Evolutionary conservation across 2,797 vertebrate species (phyloP).

Genomic region (Dromococcyx pavoninus): DNA sequence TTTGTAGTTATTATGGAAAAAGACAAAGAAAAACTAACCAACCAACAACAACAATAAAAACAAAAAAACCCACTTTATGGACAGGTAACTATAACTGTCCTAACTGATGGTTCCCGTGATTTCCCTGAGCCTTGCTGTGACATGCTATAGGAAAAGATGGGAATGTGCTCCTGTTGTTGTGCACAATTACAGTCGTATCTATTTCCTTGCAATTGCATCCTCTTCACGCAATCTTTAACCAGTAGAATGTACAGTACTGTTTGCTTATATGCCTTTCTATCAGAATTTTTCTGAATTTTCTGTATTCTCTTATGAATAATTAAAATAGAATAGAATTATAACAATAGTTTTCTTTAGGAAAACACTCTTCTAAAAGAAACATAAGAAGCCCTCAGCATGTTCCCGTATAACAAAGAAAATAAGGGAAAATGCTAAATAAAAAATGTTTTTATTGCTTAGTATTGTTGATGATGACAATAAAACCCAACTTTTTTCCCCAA

Average conservation of each 20-base stretch:
- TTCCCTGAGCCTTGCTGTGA: background rate
- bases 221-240: background rate
- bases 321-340: background rate
- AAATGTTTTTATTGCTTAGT: background rate
- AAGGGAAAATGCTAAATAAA: background rate
- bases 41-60: background rate
- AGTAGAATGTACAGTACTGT: background rate
- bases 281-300: background rate
- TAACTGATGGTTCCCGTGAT: background rate
- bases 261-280: background rate
- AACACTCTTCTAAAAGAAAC: background rate
- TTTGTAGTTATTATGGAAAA: background rate
- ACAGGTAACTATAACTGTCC: background rate
- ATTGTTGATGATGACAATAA: background rate
- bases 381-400: background rate
- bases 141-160: background rate
- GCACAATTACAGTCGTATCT: background rate
- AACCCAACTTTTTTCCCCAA: rapidly evolving
- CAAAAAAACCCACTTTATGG: background rate
- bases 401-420: background rate
- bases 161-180: background rate
- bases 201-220: background rate
- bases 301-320: background rate
- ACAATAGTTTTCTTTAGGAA: background rate
- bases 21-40: background rate